Conservation (phyloP, 2,797 vertebrate genomes). For the Cyclura pinguis region DNA sequence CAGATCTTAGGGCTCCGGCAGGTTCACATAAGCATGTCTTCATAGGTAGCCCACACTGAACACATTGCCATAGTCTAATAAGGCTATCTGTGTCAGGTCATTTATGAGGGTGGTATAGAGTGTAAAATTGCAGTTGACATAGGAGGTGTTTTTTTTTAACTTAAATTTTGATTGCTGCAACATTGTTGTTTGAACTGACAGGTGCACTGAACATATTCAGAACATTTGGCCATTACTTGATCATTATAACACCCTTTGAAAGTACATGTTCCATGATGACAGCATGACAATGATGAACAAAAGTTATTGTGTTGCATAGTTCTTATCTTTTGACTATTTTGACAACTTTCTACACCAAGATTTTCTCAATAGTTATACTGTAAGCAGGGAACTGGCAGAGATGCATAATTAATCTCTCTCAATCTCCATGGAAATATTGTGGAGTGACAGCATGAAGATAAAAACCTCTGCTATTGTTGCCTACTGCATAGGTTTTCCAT, state of each 20-base stretch:
- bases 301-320: constrained; percentile 11
- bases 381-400: constrained; percentile 23
- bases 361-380: constrained; percentile 15
- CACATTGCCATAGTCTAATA: neutral
- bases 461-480: constrained; percentile 42
- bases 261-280: neutral
- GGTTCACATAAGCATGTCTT: neutral
- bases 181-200: neutral
- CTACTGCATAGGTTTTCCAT: constrained; percentile 45
- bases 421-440: constrained; percentile 37
- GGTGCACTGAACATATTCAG: neutral
- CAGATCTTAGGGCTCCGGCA: no score
- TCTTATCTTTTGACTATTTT: constrained; percentile 14
- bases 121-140: neutral
- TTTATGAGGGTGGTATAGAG: neutral
- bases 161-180: neutral
- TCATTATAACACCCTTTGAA: neutral
- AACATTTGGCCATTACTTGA: neutral
- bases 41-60: neutral
- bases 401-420: constrained; percentile 45
- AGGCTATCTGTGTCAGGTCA: neutral
- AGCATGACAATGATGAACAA: constrained; percentile 10
- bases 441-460: constrained; percentile 32
- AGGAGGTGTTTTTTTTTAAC: neutral
- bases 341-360: constrained; percentile 10